These are phyloP conservation scores for Regulus satrapa DNA, from an alignment of 2,113 vertebrate species.

Conservation along the genomic window DNA sequence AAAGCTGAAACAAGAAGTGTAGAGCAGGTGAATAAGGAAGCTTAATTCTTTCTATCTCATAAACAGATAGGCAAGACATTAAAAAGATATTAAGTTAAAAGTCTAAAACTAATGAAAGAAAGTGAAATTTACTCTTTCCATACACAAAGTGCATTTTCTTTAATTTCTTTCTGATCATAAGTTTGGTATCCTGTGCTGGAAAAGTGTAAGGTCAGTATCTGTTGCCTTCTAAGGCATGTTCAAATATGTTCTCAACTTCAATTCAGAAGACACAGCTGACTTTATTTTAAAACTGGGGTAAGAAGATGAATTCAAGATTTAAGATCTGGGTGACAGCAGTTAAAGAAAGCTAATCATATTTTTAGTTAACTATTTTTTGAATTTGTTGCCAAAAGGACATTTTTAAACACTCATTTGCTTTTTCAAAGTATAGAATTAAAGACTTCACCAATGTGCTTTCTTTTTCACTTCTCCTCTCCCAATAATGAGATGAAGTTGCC, in stretches of 20 bases:
- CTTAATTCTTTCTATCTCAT: neutral
- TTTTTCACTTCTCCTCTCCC: neutral
- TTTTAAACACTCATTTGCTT: neutral
- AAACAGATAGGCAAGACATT: neutral
- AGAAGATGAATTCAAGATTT: neutral
- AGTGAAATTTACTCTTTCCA: neutral
- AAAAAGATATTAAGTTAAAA: neutral
- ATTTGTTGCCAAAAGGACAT: neutral
- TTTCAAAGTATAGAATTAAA: neutral
- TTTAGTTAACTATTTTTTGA: neutral
- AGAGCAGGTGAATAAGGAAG: neutral
- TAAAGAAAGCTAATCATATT: neutral
- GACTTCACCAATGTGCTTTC: neutral
- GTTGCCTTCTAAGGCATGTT: neutral
- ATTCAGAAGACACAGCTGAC: neutral
- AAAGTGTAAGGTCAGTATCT: neutral
- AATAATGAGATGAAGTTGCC: neutral
- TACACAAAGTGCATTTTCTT: neutral
- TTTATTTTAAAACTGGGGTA: neutral
- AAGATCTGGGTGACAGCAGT: neutral
- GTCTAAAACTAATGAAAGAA: neutral
- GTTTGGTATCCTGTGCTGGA: neutral
- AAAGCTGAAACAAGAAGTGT: neutral
- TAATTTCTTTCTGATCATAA: neutral
- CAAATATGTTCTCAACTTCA: constrained; percentile 9